These are phyloP conservation scores for Ammodytes marinus DNA, from an alignment of 2,113 vertebrate species.

Conservation along the genomic window DNA sequence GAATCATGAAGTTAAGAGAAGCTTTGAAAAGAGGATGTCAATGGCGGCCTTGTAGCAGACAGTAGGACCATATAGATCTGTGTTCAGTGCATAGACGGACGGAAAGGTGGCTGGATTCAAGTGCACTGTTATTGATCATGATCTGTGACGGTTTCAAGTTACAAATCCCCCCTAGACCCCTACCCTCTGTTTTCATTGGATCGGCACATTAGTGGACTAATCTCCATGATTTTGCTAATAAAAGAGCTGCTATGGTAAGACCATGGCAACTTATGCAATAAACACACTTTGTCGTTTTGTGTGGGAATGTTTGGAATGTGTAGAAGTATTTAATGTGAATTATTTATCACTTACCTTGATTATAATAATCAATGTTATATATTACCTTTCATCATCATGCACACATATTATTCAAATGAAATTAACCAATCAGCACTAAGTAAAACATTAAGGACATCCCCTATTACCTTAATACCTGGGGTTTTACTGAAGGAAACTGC, in stretches of 20 bases:
- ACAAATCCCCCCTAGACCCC: slow-evolving; percentile 66
- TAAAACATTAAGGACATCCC: too few relatives aligned
- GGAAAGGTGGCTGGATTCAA: slow-evolving; percentile 25
- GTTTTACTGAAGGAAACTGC: too few relatives aligned
- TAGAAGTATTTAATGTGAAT: too few relatives aligned
- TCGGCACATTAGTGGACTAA: slow-evolving; percentile 81
- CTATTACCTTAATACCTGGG: too few relatives aligned
- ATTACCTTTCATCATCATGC: too few relatives aligned
- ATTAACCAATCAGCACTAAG: too few relatives aligned
- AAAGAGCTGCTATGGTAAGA: slow-evolving; percentile 80
- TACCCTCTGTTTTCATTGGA: slow-evolving; percentile 75
- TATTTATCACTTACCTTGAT: too few relatives aligned
- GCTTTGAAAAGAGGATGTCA: slow-evolving; percentile 76
- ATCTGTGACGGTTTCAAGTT: slow-evolving; percentile 78
- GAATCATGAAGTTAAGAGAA: slow-evolving; percentile 51
- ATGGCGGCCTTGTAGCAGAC: slow-evolving; percentile 75
- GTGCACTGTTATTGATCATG: slow-evolving; percentile 63
- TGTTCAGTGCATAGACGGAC: slow-evolving; percentile 60
- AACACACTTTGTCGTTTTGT: slow-evolving; percentile 15
- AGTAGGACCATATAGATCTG: slow-evolving; percentile 58
- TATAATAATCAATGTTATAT: too few relatives aligned
- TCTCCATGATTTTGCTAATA: slow-evolving; percentile 86
- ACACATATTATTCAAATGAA: too few relatives aligned
- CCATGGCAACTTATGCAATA: slow-evolving; percentile 76
- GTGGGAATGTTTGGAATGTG: neutral